A percentile compares a stretch with the other conserved stretches of the same genome.
Conservation (phyloP, 35 echinoderm and acorn worm species). For the Patiria miniata region DNA sequence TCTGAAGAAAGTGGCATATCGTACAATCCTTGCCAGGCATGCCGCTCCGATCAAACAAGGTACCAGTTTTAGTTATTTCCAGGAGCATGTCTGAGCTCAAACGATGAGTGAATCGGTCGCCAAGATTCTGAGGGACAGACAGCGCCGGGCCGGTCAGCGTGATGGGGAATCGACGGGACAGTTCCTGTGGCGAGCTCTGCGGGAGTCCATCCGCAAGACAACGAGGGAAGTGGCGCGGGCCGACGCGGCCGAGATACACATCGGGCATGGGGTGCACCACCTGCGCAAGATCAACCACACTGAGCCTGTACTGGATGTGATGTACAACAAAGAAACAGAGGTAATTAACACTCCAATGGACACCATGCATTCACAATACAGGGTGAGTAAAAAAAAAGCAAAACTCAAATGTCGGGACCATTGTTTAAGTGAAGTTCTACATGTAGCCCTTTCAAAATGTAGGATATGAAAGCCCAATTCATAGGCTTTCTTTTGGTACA, state of each 20-base stretch:
- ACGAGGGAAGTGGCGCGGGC: constrained; percentile 76
- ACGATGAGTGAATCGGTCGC: constrained; percentile 78
- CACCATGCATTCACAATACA: too few species aligned
- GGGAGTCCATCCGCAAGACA: constrained; percentile 80
- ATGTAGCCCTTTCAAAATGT: too few species aligned
- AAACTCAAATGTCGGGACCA: too few species aligned
- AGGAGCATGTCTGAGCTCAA: neutral
- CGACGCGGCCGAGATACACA: constrained; percentile 64
- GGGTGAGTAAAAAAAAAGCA: too few species aligned
- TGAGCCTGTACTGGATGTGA: constrained; percentile 59
- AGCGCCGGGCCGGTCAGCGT: constrained; percentile 76
- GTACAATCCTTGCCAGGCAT: too few species aligned
- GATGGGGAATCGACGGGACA: constrained; percentile 84
- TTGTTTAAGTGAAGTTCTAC: too few species aligned
- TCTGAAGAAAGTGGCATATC: too few species aligned
- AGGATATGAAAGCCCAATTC: too few species aligned
- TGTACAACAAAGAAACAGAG: constrained; percentile 83
- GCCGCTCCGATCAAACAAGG: too few species aligned
- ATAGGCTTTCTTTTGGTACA: too few species aligned
- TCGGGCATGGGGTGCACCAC: constrained; percentile 93
- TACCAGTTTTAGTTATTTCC: too few species aligned
- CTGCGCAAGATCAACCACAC: constrained; percentile 84
- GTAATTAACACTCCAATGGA: constrained; percentile 40
- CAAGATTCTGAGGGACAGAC: constrained; percentile 70
- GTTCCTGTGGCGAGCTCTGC: constrained; percentile 86